Evolutionary conservation across 2,113 vertebrate species (phyloP), one percentile per base, ranked within the genome.

Genomic region (Psilopsiagon aurifrons): DNA sequence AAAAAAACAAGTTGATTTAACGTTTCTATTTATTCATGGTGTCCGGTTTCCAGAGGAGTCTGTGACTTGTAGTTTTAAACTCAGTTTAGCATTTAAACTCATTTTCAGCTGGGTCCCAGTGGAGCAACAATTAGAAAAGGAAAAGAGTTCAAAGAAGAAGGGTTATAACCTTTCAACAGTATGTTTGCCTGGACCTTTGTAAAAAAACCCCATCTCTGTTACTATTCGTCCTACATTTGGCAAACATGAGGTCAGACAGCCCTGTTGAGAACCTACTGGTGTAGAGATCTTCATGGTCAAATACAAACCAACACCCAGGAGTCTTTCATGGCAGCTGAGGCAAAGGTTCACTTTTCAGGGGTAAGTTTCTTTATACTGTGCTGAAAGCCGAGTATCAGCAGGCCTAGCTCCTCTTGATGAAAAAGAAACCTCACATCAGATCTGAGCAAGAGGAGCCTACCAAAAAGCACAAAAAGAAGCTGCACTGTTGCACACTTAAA

Each of bases 31-130:
- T 98, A 98, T 97, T 97, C 92, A 93, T 28, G 96, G 97, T 98
- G 91, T 98, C 96, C 95, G 83, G 46, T 98, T 98, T 98, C 98
- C 97, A 98, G 85, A 97, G 95, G 70, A 97, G 96, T 86, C 93
- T 96, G 94, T 93, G 92, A 92, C 93, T 93, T 95, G 97, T 92
- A 97, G 95, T 97, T 98, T 98, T 95, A 97, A 98, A 98, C 96
- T 97, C 96, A 98, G 90, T 97, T 98, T 97, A 98, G 97, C 94
- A 98, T 98, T 98, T 98, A 97, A 98, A 96, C 97, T 98, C 96
- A 98, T 98, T 98, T 98, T 98, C 97, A 96, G 97, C 97, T 97
- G 93, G 67, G 94, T 98, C 98, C 97, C 97, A 88, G 57, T 44
- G 95, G 98, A 96, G 94, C 87, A 92, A 96, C 93, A 97, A 98